Percentiles rank a stretch among this genome's conserved stretches.
Evolutionary conservation across 2,888 invertebrate species (phyloP).

Genomic region (Acholoe squamosa): DNA sequence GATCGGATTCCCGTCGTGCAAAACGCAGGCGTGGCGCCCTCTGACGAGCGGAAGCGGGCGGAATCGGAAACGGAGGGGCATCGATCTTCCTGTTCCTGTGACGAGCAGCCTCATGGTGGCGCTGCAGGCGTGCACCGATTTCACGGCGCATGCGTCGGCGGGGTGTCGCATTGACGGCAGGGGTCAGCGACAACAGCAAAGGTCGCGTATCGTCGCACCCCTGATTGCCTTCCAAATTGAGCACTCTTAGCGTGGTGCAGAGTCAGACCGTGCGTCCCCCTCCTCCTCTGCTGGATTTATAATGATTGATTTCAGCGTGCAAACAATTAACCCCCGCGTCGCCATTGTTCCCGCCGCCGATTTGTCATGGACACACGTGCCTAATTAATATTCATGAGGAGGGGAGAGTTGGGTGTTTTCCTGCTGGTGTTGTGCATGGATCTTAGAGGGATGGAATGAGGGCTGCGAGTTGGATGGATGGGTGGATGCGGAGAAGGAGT

Average conservation of each 20-base stretch:
- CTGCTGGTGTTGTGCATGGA: background rate
- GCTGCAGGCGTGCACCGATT: slow-evolving; percentile 37
- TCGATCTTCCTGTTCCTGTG: slow-evolving; percentile 33
- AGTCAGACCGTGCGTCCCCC: background rate
- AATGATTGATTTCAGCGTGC: slow-evolving; percentile 55
- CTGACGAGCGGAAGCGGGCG: background rate
- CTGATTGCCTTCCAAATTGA: slow-evolving; percentile 59
- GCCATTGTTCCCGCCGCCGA: slow-evolving; percentile 38
- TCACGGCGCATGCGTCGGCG: slow-evolving; percentile 41
- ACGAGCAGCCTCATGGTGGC: background rate
- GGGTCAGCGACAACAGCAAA: slow-evolving; percentile 26
- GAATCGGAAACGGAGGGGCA: slow-evolving; percentile 12
- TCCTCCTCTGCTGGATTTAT: slow-evolving; percentile 14
- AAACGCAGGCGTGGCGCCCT: background rate
- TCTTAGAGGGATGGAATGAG: background rate
- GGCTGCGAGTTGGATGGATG: background rate
- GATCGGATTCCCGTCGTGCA: background rate
- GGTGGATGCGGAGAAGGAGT: background rate
- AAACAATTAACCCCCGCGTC: slow-evolving; percentile 43
- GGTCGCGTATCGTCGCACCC: slow-evolving; percentile 36
- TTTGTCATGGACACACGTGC: slow-evolving; percentile 56
- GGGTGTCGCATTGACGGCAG: slow-evolving; percentile 49
- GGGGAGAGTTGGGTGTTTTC: background rate
- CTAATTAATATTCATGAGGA: slow-evolving; percentile 49
- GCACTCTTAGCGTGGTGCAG: slow-evolving; percentile 14